Conservation (phyloP, 2,888 invertebrate genomes). For the Chorisops tibialis region DNA sequence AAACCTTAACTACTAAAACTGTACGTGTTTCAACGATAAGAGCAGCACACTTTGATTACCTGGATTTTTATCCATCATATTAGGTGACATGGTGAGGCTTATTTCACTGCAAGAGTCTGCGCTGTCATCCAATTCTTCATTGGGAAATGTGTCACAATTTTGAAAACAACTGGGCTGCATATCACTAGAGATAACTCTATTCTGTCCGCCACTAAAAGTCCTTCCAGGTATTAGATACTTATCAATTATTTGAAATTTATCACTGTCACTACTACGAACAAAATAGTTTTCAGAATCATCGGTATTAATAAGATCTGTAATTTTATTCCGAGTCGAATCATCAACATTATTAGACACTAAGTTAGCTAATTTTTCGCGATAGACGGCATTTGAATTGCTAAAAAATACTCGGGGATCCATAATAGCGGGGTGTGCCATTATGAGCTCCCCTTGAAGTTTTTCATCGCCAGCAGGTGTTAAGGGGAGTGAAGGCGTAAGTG, state of each 20-base stretch:
- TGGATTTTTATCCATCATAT: conserved; percentile 47
- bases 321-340: conserved; percentile 36
- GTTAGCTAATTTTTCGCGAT: conserved; percentile 33
- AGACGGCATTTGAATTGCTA: conserved; percentile 7
- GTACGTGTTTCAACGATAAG: no score
- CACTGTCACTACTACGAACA: conserved; percentile 25
- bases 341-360: conserved; percentile 32
- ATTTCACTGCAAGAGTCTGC: conserved; percentile 52
- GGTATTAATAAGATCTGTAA: conserved; percentile 35
- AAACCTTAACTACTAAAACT: no score
- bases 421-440: conserved; percentile 26
- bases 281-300: conserved; percentile 5
- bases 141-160: no score
- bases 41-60: no score
- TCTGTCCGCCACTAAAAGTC: conserved; percentile 7
- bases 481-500: conserved; percentile 11
- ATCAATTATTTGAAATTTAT: conserved; percentile 19
- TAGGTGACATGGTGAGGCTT: conserved; percentile 50
- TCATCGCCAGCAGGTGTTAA: conserved; percentile 1
- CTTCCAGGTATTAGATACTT: conserved; percentile 12
- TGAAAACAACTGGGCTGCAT: no score
- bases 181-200: no score
- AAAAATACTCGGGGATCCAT: conserved; percentile 38
- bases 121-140: conserved; percentile 42
- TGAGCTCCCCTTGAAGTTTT: conserved; percentile 11